Conservation (phyloP, 2,113 vertebrate species). For the Dinomys branickii region DNA sequence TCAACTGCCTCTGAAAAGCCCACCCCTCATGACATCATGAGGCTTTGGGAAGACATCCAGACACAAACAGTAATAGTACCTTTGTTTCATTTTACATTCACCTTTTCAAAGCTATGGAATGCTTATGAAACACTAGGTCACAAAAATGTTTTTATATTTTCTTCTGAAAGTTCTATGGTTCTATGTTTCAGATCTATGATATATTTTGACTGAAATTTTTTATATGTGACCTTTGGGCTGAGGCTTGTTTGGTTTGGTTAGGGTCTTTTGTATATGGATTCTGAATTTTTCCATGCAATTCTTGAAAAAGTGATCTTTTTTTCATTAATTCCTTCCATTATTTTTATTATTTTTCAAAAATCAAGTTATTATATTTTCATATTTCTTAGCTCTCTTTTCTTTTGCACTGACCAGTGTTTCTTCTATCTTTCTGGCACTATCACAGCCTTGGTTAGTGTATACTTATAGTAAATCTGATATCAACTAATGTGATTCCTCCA, state of each 20-base stretch:
- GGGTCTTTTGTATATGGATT: neutral
- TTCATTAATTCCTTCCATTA: neutral
- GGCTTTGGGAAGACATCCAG: neutral
- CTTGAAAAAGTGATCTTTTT: neutral
- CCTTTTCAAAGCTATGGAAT: neutral
- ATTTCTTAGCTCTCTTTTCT: neutral
- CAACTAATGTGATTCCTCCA: neutral
- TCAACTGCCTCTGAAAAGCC: neutral
- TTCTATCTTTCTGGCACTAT: neutral
- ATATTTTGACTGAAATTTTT: neutral
- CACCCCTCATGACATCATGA: neutral
- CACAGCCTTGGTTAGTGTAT: neutral
- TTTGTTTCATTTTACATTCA: neutral
- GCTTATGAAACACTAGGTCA: neutral
- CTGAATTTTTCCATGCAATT: neutral
- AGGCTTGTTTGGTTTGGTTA: neutral
- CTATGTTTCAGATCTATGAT: neutral
- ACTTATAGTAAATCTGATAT: neutral
- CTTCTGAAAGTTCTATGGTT: neutral
- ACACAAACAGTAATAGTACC: neutral
- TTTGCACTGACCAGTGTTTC: neutral
- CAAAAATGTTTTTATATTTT: neutral
- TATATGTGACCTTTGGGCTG: neutral
- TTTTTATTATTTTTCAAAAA: neutral
- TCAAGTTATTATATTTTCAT: neutral